These are phyloP conservation scores for Falco punctatus DNA, from an alignment of 2,113 vertebrate species.

Conservation along the genomic window DNA sequence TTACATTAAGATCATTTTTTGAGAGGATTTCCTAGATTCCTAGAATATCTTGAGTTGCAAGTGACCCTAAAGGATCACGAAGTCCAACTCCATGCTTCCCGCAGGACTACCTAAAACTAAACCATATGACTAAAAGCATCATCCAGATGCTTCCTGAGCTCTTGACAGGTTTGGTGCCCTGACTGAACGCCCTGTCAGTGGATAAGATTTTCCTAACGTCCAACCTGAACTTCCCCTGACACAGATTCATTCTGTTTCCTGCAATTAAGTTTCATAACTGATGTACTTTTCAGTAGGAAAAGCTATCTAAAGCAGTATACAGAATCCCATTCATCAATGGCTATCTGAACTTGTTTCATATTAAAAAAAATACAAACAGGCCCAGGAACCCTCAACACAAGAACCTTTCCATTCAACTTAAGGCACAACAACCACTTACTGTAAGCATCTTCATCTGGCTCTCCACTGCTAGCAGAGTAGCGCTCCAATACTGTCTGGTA, in stretches of 20 bases:
- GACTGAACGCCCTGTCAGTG: too few relatives aligned
- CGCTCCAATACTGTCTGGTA: slow-evolving; percentile 95
- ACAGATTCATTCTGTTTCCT: too few relatives aligned
- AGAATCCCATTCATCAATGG: neutral
- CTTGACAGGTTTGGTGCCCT: too few relatives aligned
- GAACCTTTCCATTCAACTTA: neutral
- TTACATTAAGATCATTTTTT: neutral
- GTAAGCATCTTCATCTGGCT: slow-evolving; percentile 94
- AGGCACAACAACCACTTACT: slow-evolving; percentile 73
- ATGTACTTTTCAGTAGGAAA: neutral
- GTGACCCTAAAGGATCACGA: neutral
- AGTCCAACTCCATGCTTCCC: too few relatives aligned
- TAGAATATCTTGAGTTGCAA: neutral
- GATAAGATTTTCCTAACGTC: too few relatives aligned
- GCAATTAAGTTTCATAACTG: neutral
- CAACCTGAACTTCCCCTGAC: too few relatives aligned
- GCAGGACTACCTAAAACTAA: too few relatives aligned
- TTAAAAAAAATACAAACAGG: neutral
- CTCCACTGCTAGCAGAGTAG: slow-evolving; percentile 94
- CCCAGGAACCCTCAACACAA: neutral
- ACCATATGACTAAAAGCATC: too few relatives aligned
- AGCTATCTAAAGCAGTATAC: neutral
- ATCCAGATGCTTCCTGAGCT: too few relatives aligned
- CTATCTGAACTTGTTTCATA: neutral
- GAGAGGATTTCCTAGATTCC: neutral